Base-by-base conservation (phyloP, 1,140 invertebrate genomes). In the Bactericera cockerelli region DNA sequence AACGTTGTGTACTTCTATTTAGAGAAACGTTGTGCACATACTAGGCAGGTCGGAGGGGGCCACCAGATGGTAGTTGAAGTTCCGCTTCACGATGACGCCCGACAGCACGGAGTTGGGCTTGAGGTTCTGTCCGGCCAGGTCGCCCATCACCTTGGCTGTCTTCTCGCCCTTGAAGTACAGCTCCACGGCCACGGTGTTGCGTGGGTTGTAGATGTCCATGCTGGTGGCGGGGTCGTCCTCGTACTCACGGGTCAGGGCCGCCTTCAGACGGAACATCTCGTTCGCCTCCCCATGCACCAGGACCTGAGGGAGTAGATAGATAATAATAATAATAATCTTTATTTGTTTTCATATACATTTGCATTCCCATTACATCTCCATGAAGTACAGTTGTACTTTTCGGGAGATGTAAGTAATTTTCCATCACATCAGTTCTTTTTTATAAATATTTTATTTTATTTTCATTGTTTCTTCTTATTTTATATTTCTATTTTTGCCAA, bases 201-300 rank as follows among this genome's bases (percentile, higher is more conserved):
- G 76, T 0, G 97, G 97, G 75, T 95, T 99, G 71, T 98, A 89
- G 36, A 99, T 82, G 63, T 87, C 80, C 63, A 98, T 92, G n/a
- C 81, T 81, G 10, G 86, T 87, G 65, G 85, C 87, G 14, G 81
- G 79, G 68, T 90, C 86, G 65, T 91, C 88, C 72, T 94, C 91
- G 69, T 98, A 98, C 71, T 99, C 93, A 14, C 95, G 75, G 65
- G 91, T 83, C 19, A 99, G 74, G 0, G 93, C 96, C 49, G 92
- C 84, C 74, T 97, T 96, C 49, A 99, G 72, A 24, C 96, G 80
- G 2, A 82, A 86, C 97, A 99, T 99, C 75, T 99, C 96, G 72
- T 98, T 99, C 69, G 93, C 89, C 72, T 99, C 97, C 1, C 96
- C 96, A 71, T 99, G 96, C 0, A 99, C 96, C 21, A 99, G 75